Evolutionary conservation across 2,797 vertebrate genomes (phyloP).

Genomic region (Acanthiza pusilla): DNA sequence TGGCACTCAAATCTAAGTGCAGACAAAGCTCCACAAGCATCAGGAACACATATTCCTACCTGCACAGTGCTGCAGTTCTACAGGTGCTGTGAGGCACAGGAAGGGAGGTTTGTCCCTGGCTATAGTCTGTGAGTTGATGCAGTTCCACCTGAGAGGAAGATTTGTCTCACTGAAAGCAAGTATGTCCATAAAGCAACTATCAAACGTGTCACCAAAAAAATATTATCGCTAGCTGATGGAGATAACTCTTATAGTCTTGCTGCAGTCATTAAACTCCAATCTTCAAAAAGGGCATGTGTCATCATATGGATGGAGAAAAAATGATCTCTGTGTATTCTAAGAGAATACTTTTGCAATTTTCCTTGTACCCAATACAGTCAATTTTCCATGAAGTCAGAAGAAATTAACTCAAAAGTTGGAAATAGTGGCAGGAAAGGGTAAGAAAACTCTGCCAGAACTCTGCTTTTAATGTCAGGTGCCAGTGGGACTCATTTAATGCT

Average conservation of each 20-base stretch:
- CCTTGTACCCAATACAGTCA: not conserved
- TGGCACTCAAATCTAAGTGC: not conserved
- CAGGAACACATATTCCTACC: fast-evolving
- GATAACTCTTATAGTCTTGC: not conserved
- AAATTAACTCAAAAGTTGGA: not conserved
- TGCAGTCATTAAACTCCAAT: not conserved
- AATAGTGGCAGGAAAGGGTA: not conserved
- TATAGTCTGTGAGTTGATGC: not conserved
- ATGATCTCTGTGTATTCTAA: not conserved
- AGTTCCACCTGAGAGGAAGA: not conserved
- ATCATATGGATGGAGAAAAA: not conserved
- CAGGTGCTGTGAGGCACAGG: not conserved
- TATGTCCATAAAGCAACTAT: not conserved
- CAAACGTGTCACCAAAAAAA: not conserved
- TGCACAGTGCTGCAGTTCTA: not conserved
- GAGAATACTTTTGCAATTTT: not conserved
- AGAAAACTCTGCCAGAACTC: not conserved
- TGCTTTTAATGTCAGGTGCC: not conserved
- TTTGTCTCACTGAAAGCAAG: not conserved
- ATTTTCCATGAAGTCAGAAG: not conserved
- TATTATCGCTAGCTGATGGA: not conserved
- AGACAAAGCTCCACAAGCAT: not conserved
- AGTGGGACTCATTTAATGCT: not conserved
- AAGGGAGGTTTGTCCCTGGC: not conserved
- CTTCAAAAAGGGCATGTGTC: not conserved